phyloP scores from a whole-genome alignment of 2,113 vertebrate genomes.

The Gasterosteus aculeatus region DNA sequence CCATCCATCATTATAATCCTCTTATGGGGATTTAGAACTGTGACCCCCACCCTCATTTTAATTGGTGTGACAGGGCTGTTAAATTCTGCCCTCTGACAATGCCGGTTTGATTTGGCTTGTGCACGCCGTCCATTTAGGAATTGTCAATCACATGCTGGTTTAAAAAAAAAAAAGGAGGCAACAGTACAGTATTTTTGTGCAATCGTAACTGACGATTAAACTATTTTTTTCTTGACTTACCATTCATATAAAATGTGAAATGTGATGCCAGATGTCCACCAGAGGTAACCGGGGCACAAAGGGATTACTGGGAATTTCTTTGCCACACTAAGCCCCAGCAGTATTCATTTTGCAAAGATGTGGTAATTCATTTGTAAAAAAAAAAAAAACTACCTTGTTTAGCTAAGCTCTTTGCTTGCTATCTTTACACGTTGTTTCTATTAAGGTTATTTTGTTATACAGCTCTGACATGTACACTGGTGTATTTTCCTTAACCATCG shows the following conservation, averaged over 20 bases:
- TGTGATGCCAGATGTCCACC: not conserved
- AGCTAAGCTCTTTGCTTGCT: not conserved
- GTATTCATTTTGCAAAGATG: not conserved
- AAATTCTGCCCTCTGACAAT: conserved; percentile 20
- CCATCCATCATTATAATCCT: conserved; percentile 64
- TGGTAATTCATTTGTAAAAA: not conserved
- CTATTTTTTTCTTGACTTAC: not conserved
- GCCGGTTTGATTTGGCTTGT: not conserved
- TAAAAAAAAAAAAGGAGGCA: not conserved
- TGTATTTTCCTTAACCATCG: not conserved
- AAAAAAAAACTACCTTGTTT: not conserved
- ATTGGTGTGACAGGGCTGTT: conserved; percentile 53
- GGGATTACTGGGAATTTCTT: not conserved
- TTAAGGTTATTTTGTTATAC: not conserved
- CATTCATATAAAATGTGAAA: not conserved
- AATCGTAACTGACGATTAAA: not conserved
- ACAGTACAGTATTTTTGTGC: not conserved
- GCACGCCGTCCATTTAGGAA: not conserved
- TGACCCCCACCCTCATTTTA: conserved; percentile 40
- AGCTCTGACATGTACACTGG: not conserved
- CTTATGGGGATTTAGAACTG: conserved; percentile 57
- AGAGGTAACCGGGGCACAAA: not conserved
- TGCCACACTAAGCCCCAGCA: not conserved
- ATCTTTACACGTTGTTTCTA: not conserved
- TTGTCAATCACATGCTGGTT: not conserved